phyloP scores from a whole-genome alignment of 2,113 vertebrate species.

The Corythoichthys intestinalis region DNA sequence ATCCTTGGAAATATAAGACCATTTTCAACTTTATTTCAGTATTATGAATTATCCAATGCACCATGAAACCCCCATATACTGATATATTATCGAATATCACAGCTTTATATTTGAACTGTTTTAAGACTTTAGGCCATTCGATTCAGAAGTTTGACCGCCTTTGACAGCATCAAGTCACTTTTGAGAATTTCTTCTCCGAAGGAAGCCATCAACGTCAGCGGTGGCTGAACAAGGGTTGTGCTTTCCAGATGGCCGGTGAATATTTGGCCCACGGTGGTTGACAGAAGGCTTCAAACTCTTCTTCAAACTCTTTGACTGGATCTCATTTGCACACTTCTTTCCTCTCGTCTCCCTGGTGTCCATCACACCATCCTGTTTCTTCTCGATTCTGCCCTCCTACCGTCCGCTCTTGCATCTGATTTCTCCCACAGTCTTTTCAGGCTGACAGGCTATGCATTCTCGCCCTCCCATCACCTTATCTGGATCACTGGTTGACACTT shows the following conservation, averaged over 20 bases:
- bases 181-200: neutral
- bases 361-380: neutral
- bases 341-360: neutral
- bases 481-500: neutral
- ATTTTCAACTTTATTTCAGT: no score
- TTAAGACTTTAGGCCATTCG: neutral
- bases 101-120: no score
- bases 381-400: neutral
- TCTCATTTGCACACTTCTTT: slow-evolving; percentile 1
- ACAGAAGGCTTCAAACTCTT: slow-evolving; percentile 3
- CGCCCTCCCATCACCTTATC: neutral
- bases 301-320: neutral
- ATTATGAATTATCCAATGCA: no score
- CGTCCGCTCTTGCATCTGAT: neutral
- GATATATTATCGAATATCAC: no score
- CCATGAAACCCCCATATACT: no score
- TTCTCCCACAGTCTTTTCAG: neutral
- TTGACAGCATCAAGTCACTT: neutral
- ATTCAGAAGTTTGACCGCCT: neutral
- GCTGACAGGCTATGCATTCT: neutral
- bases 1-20: no score
- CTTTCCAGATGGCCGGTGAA: slow-evolving; percentile 1
- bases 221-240: neutral
- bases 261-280: neutral
- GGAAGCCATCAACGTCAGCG: neutral